Percentiles rank a stretch among this genome's conserved stretches.
These are phyloP conservation scores for Sycophaga agraensis DNA, from an alignment of 1,140 invertebrate genomes.

Conservation along the genomic window DNA sequence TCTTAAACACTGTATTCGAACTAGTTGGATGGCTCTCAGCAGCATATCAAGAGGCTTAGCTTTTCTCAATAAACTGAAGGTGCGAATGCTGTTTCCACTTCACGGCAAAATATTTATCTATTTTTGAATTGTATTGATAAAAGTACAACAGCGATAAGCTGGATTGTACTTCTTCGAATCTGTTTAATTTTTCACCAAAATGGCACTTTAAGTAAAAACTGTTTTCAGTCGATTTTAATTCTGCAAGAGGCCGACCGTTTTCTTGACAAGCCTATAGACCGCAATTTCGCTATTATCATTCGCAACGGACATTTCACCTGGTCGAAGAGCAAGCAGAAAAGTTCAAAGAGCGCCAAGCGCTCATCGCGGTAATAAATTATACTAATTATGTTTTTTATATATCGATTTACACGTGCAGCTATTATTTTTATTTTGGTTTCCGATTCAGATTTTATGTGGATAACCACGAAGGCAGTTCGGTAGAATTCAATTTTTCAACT, in stretches of 20 bases:
- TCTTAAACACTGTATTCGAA: slow-evolving; percentile 36
- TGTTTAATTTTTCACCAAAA: too few species aligned
- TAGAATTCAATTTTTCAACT: slow-evolving; percentile 1
- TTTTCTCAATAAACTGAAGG: slow-evolving; percentile 39
- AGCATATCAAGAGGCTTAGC: slow-evolving; percentile 35
- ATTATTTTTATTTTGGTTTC: neutral
- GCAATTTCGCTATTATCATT: slow-evolving; percentile 35
- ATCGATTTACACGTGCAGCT: neutral
- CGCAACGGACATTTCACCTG: slow-evolving; percentile 36
- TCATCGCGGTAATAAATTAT: neutral
- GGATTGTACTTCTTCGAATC: too few species aligned
- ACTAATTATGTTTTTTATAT: too few species aligned
- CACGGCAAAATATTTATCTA: too few species aligned
- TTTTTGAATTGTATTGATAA: too few species aligned
- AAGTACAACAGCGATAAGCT: too few species aligned
- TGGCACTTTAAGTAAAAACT: too few species aligned
- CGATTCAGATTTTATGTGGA: slow-evolving; percentile 14
- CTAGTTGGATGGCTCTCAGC: slow-evolving; percentile 37
- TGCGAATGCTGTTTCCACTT: too few species aligned
- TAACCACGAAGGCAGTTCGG: neutral
- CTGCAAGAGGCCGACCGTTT: slow-evolving; percentile 34
- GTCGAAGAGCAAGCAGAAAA: slow-evolving; percentile 25
- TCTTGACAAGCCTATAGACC: slow-evolving; percentile 37
- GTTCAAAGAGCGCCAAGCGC: slow-evolving; percentile 13
- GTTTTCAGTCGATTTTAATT: slow-evolving; percentile 33